Base-by-base conservation (phyloP, 2,888 invertebrate species). In the Fissipunctia ypsillon region DNA sequence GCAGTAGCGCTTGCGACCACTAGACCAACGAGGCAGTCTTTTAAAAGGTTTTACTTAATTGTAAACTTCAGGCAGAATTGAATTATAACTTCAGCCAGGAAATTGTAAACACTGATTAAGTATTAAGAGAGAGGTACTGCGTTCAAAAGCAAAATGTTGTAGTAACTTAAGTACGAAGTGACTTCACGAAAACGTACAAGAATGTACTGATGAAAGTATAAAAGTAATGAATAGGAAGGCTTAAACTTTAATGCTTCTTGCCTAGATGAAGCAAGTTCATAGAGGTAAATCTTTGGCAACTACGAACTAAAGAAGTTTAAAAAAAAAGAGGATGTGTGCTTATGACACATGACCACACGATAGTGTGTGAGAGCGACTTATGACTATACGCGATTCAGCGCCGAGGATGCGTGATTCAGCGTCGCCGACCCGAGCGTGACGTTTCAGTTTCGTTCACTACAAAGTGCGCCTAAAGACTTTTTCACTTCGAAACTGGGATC, bases 101-200 rank as follows among this genome's bases (percentile, higher is more conserved):
- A 31, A 14, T 31, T 7, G 6, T 57, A 22, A 22, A 22, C 14
- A 31, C 31, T 12, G 31, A 56, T 31, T 12, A 3, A 31, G 22
- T 57, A 31, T 31, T 31, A 19, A 31, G 22, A n/a, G 22, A 59
- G 14, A 35, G 4, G 3, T 35, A n/a, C 35, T 3, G 35, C 7
- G 14, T 35, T 35, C 3, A 1, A 14, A 22, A 22, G 3, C 2
- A 14, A 57, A 57, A 57, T 31, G 7, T n/a, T 59, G 22, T 57
- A 57, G 22, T 57, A 57, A 57, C 63, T 68, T 52, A 54, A 45
- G 35, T 45, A 45, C 6, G 2, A 56, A 19, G 56, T 22, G 48
- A 45, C 52, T 70, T 54, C 2, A 10, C 22, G n/a, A 57, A 54
- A 38, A 70, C 38, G n/a, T 70, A 70, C 71, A 70, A n/a, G 14